Conservation (phyloP, 2,113 vertebrate species). For the Engystomops pustulosus region DNA sequence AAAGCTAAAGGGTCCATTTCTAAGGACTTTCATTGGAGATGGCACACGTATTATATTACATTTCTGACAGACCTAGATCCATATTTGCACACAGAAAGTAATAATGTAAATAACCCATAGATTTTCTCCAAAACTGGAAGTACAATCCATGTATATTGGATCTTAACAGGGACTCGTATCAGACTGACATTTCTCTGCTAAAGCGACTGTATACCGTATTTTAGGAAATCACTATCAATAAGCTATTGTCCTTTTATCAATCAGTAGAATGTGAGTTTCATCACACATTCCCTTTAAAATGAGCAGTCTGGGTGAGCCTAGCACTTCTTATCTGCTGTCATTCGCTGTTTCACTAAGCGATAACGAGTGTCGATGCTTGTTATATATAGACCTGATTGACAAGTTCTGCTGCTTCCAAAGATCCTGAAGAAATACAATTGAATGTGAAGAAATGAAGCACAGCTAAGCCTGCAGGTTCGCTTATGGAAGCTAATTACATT, state of each 20-base stretch:
- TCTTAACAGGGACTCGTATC: not conserved
- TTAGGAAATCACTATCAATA: constrained; percentile 14
- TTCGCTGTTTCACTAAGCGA: constrained; percentile 24
- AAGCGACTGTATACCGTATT: not conserved
- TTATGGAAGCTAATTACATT: constrained; percentile 50
- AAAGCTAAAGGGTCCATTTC: too few relatives aligned
- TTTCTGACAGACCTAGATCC: too few relatives aligned
- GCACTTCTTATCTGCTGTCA: constrained; percentile 49
- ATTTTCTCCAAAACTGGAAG: not conserved
- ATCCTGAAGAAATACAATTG: constrained; percentile 27
- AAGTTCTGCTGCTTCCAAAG: constrained; percentile 28
- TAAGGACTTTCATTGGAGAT: too few relatives aligned
- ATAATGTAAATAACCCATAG: not conserved
- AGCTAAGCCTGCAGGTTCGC: constrained; percentile 27
- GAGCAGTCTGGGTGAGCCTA: not conserved
- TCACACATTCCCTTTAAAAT: constrained; percentile 14
- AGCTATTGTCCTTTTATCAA: constrained; percentile 17
- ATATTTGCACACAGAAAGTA: not conserved
- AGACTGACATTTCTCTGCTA: constrained; percentile 3
- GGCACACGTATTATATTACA: too few relatives aligned
- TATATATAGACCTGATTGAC: constrained; percentile 42
- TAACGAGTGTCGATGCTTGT: constrained; percentile 44
- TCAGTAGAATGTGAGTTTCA: constrained; percentile 5
- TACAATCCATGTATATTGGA: not conserved
- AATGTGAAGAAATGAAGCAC: constrained; percentile 38